phyloP scores from a whole-genome alignment of 1,140 invertebrate genomes.

The Heterodera schachtii region DNA sequence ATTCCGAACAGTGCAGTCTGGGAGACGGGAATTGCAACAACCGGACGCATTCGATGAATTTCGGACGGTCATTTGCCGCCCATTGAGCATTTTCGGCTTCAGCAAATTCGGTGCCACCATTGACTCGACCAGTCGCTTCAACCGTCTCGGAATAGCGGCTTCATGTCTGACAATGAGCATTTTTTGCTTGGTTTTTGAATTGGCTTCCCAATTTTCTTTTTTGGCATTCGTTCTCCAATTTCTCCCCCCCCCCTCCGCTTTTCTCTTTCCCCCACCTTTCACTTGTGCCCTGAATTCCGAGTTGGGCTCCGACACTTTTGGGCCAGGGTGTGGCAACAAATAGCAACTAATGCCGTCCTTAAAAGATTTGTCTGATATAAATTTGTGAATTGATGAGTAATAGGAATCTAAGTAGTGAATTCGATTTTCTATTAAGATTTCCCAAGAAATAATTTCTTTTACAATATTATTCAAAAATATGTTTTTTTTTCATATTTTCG shows the following conservation, averaged over 20 bases:
- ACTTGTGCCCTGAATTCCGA: constrained; percentile 58
- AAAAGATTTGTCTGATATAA: too few species aligned
- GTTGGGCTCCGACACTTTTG: constrained; percentile 58
- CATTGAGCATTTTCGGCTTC: constrained; percentile 60
- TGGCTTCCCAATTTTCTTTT: too few species aligned
- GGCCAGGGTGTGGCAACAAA: constrained; percentile 62
- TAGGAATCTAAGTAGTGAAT: too few species aligned
- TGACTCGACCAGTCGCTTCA: constrained; percentile 55
- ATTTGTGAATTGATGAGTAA: too few species aligned
- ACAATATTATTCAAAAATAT: too few species aligned
- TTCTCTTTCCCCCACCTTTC: constrained; percentile 55
- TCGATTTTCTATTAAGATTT: too few species aligned
- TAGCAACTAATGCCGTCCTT: constrained; percentile 56
- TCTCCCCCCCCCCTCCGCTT: not conserved
- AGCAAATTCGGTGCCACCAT: constrained; percentile 53
- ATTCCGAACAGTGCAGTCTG: too few species aligned
- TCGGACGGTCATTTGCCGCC: constrained; percentile 60
- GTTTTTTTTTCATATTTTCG: too few species aligned
- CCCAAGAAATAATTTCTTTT: too few species aligned
- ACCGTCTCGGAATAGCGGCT: constrained; percentile 63
- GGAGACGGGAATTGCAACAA: too few species aligned
- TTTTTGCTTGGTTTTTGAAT: not conserved
- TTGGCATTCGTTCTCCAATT: too few species aligned
- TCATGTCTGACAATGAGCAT: constrained; percentile 50
- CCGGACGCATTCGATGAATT: constrained; percentile 61